A percentile compares a stretch with the other conserved stretches of the same genome.
Conservation (phyloP, 1,140 invertebrate species). For the Neodiprion pinetum region DNA sequence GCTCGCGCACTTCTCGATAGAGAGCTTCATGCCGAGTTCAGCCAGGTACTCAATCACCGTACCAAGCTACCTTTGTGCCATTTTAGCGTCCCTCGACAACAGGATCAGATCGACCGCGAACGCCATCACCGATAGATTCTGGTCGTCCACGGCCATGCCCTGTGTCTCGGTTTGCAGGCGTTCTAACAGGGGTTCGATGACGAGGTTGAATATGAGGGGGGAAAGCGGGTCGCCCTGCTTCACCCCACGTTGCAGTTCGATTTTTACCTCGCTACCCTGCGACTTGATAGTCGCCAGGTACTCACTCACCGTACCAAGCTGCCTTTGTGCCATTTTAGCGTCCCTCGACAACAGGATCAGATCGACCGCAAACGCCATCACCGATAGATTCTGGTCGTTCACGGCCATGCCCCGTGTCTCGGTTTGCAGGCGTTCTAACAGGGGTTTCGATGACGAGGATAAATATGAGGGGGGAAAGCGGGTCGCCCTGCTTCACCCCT, state of each 20-base stretch:
- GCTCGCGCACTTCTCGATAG: slow-evolving; percentile 32
- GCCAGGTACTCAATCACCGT: not conserved
- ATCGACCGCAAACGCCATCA: slow-evolving; percentile 48
- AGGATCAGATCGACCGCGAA: no score
- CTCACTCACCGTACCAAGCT: slow-evolving; percentile 15
- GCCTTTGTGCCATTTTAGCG: slow-evolving; percentile 23
- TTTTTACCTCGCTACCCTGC: not conserved
- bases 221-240: no score
- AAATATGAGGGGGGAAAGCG: slow-evolving; percentile 48
- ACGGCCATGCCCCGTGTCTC: slow-evolving; percentile 17
- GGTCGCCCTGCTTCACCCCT: slow-evolving; percentile 57
- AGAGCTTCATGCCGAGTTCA: slow-evolving; percentile 23
- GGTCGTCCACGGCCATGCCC: no score
- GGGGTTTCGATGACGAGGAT: slow-evolving; percentile 47
- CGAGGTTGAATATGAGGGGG: no score
- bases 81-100: no score
- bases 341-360: slow-evolving; percentile 32
- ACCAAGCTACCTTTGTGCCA: no score
- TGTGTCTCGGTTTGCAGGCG: no score
- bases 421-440: slow-evolving; percentile 21
- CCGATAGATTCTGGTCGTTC: slow-evolving; percentile 18
- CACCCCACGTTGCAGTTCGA: slow-evolving; percentile 26
- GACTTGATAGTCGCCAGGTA: slow-evolving; percentile 12
- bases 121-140: no score
- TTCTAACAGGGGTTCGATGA: no score